These are phyloP conservation scores for Atethmia centrago DNA, from an alignment of 2,888 invertebrate genomes.

Conservation along the genomic window DNA sequence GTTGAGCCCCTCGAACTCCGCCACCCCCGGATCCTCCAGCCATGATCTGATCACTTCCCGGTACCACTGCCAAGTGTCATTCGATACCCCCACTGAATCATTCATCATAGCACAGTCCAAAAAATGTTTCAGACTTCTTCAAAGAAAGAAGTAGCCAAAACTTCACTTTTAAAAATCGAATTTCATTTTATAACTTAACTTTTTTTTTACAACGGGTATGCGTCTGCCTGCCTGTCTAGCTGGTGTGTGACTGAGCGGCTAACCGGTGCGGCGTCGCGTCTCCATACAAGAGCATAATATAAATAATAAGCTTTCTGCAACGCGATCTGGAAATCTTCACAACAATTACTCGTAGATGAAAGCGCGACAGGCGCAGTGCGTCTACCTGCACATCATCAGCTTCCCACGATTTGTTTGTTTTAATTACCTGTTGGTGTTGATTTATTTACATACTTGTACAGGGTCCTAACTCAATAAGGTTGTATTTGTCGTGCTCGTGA, in stretches of 20 bases:
- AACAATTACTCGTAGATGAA: constrained; percentile 80
- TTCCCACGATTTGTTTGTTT: constrained; percentile 66
- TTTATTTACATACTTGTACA: constrained; percentile 3
- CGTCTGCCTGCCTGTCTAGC: constrained; percentile 62
- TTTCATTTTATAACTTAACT: constrained; percentile 62
- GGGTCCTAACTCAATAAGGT: not conserved
- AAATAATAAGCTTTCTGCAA: constrained; percentile 82
- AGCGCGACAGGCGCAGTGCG: constrained; percentile 67
- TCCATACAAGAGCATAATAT: constrained; percentile 61
- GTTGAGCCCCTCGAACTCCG: constrained; percentile 88
- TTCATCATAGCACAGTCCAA: constrained; percentile 78
- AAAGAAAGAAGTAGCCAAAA: constrained; percentile 66
- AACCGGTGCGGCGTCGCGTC: constrained; percentile 71
- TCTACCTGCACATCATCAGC: constrained; percentile 54
- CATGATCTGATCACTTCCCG: constrained; percentile 87
- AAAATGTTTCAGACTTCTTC: constrained; percentile 67
- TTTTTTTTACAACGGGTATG: constrained; percentile 46
- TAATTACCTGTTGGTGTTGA: constrained; percentile 40
- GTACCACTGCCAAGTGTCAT: constrained; percentile 85
- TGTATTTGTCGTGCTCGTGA: not conserved
- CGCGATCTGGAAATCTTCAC: constrained; percentile 73
- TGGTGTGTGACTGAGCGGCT: constrained; percentile 66
- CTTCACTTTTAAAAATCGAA: constrained; percentile 57
- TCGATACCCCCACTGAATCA: constrained; percentile 75
- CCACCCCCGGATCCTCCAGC: constrained; percentile 90